These are phyloP conservation scores for Anthonomus grandis DNA, from an alignment of 1,140 invertebrate genomes.

Conservation along the genomic window DNA sequence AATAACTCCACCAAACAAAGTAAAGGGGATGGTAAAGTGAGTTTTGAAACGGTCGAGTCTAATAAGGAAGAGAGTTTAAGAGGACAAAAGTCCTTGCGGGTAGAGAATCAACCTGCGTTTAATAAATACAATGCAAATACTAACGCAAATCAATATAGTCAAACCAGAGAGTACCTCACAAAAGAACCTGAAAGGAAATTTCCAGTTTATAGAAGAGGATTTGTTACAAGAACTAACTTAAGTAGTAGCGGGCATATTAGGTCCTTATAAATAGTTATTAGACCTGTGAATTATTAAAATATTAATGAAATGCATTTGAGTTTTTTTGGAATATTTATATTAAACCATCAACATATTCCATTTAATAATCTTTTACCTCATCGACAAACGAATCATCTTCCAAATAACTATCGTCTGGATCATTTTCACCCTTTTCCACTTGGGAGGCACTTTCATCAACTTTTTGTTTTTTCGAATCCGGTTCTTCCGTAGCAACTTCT, in stretches of 20 bases:
- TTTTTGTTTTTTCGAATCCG: conserved; percentile 12
- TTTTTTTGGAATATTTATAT: no score
- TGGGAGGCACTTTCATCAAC: conserved; percentile 6
- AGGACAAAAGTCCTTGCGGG: conserved; percentile 14
- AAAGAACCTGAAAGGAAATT: conserved; percentile 19
- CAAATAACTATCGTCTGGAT: conserved; percentile 7
- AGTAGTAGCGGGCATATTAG: conserved; percentile 16
- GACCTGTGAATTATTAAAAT: no score
- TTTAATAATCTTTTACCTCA: conserved; percentile 20
- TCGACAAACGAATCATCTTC: conserved; percentile 26
- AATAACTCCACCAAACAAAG: conserved; percentile 25
- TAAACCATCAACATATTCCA: no score
- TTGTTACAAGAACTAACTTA: conserved; percentile 35
- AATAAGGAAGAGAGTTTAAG: conserved; percentile 9
- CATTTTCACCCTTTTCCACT: conserved; percentile 1
- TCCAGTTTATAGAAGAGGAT: conserved; percentile 32
- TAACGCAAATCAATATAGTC: not conserved
- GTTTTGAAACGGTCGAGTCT: conserved; percentile 24
- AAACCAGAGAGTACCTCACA: conserved; percentile 5
- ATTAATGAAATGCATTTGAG: no score
- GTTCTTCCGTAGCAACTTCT: conserved; percentile 4
- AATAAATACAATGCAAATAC: not conserved
- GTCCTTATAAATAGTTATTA: no score
- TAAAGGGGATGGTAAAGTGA: conserved; percentile 12
- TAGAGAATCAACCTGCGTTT: not conserved